These are phyloP conservation scores for Passer montanus DNA, from an alignment of 2,113 vertebrate genomes.

Conservation along the genomic window DNA sequence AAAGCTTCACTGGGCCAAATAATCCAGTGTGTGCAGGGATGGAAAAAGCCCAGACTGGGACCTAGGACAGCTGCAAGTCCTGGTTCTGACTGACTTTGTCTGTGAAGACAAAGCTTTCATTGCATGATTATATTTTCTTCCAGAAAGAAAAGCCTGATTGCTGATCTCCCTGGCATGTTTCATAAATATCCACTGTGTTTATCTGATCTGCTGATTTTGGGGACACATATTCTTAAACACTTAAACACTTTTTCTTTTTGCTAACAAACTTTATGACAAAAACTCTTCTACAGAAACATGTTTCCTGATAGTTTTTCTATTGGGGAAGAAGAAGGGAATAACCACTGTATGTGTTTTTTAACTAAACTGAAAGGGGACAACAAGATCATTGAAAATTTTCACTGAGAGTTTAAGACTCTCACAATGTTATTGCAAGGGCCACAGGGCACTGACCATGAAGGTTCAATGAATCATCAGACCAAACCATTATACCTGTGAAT, in stretches of 20 bases:
- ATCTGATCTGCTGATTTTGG: neutral
- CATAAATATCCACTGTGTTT: neutral
- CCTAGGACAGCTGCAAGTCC: neutral
- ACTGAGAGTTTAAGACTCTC: neutral
- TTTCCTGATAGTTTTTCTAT: neutral
- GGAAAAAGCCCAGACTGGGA: neutral
- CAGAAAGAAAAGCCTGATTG: neutral
- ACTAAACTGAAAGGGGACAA: neutral
- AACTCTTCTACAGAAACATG: neutral
- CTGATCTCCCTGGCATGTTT: neutral
- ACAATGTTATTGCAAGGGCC: rapidly evolving
- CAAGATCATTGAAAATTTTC: neutral
- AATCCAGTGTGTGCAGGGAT: neutral
- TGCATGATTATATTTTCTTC: neutral
- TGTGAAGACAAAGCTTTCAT: neutral
- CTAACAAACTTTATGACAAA: neutral
- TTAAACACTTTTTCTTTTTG: neutral
- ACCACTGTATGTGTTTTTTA: neutral
- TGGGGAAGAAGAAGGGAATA: neutral
- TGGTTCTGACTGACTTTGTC: neutral
- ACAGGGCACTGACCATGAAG: rapidly evolving
- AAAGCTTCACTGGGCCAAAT: neutral
- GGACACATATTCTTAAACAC: neutral
- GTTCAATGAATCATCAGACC: neutral
- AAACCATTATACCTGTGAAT: neutral